Evolutionary conservation across 2,113 vertebrate species (phyloP), one percentile per base, ranked within the genome.

Genomic region (Arenaria interpres): DNA sequence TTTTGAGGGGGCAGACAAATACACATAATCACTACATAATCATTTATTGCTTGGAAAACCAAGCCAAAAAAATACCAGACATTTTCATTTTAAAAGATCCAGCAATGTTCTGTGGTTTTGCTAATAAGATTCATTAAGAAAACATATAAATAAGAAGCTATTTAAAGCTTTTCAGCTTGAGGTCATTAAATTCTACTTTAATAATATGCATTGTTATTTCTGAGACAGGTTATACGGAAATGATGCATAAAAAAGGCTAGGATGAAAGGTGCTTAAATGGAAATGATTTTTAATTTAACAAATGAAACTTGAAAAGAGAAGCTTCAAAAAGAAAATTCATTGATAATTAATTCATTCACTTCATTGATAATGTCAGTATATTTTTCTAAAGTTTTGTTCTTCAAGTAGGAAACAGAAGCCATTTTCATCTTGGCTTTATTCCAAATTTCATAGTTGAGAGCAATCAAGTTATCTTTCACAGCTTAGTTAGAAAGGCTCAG

Each of bases 131-230:
- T 89, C 84, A 89, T 66, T 96, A 91, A 91, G 33, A 30, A 56
- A 85, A 88, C 57, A 0, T 2, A 12, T 69, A 76, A 92, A 30
- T 69, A 89, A 68, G n/a, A 91, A 72, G 68, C 30, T 69, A 79
- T 53, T 81, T 77, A 48, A 83, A 51, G 23, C 23, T 89, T 74
- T 94, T 66, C 54, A 62, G 28, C 63, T 83, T 80, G 28, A 57
- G 78, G 82, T 82, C 4, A 93, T 69, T 91, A 86, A 72, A 76
- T 93, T 83, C 43, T 51, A 50, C 78, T 95, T 76, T 79, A 88
- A 94, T 41, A 83, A 80, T 88, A 78, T 80, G 90, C 22, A 45
- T 68, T 92, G n/a, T 85, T 95, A 84, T 94, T 97, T 93, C 73
- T 89, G 78, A 73, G 57, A 77, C 20, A 87, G 51, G 24, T 83